Conservation (phyloP, 2,797 vertebrate species). For the Epinephelus awoara region DNA sequence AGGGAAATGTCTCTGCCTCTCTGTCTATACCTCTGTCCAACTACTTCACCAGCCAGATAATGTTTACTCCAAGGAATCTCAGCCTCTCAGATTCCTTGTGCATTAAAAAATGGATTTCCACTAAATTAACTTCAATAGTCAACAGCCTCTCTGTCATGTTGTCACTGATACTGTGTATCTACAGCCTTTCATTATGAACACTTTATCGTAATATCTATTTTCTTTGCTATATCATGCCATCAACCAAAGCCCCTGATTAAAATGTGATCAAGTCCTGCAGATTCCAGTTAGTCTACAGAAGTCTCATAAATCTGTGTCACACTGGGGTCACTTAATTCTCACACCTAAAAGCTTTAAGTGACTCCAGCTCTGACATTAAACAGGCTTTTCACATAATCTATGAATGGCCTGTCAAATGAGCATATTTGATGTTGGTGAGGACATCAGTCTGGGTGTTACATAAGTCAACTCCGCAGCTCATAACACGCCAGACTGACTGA, state of each 20-base stretch:
- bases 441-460: constrained; percentile 40
- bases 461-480: constrained; percentile 53
- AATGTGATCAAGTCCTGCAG: constrained; percentile 53
- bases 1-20: constrained; percentile 26
- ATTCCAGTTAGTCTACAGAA: constrained; percentile 24
- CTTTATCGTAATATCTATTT: constrained; percentile 55
- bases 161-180: constrained; percentile 20
- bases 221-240: constrained; percentile 46
- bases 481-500: constrained; percentile 25
- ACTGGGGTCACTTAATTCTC: constrained; percentile 43
- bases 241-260: constrained; percentile 70
- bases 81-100: constrained; percentile 40
- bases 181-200: constrained; percentile 17
- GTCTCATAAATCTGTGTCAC: constrained; percentile 37
- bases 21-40: constrained; percentile 25
- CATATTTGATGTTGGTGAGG: constrained; percentile 40
- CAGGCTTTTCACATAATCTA: constrained; percentile 49
- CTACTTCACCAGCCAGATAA: constrained; percentile 40
- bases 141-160: constrained; percentile 13
- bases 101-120: constrained; percentile 45
- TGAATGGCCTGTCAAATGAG: constrained; percentile 48
- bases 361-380: constrained; percentile 47
- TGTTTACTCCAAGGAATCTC: constrained; percentile 56
- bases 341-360: constrained; percentile 45
- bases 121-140: constrained; percentile 14